Conservation (phyloP, 2,888 invertebrate genomes). For the Oithona nana region DNA sequence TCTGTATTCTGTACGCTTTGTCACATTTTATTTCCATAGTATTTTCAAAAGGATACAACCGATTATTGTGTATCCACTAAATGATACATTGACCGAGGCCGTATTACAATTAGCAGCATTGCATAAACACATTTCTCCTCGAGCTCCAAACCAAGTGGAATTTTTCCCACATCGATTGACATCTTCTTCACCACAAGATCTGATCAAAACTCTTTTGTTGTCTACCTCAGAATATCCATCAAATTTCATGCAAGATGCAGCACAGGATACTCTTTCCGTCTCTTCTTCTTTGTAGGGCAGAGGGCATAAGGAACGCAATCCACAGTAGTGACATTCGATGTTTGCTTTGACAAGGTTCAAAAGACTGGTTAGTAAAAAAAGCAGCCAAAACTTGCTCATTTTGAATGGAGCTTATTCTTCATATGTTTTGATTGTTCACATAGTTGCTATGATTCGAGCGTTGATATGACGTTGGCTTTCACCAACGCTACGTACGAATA, state of each 20-base stretch:
- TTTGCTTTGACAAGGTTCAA: background rate
- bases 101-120: constrained; percentile 5
- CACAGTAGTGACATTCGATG: constrained; percentile 8
- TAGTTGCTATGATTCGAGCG: no score
- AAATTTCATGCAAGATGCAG: constrained; percentile 7
- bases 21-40: no score
- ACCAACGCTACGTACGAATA: no score
- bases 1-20: no score
- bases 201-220: background rate
- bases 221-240: background rate
- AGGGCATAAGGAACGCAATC: background rate
- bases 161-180: background rate
- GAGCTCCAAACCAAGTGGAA: constrained; percentile 2
- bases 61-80: no score
- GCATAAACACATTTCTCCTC: background rate
- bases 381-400: no score
- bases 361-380: no score
- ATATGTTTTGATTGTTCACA: no score
- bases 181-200: background rate
- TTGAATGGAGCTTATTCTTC: no score
- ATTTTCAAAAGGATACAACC: no score
- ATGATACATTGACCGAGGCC: no score
- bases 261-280: background rate
- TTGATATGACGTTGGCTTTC: no score
- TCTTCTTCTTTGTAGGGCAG: background rate